Evolutionary conservation across 30 jellyfish, hydroid and myxozoan genomes (phyloP).

Genomic region (Aurelia coerulea): DNA sequence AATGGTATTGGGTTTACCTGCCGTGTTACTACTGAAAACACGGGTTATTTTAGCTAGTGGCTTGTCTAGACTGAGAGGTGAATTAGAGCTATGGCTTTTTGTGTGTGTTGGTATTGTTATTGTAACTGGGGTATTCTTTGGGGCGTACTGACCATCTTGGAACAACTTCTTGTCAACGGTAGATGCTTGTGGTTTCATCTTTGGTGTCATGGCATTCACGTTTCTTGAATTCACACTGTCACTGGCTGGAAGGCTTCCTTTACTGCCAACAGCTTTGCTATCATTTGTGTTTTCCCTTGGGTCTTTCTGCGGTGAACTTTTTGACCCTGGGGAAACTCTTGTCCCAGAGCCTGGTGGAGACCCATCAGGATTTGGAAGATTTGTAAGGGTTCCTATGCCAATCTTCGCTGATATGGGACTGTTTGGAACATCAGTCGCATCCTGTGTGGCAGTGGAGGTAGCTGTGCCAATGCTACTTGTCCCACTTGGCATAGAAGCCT

Average conservation of each 20-base stretch:
- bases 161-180: not conserved
- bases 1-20: not conserved
- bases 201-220: not conserved
- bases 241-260: not conserved
- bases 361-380: slow-evolving; percentile 56
- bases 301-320: slow-evolving; percentile 27
- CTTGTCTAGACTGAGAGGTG: slow-evolving; percentile 9
- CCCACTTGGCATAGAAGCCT: not conserved
- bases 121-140: slow-evolving; percentile 32
- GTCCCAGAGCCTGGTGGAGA: slow-evolving; percentile 66
- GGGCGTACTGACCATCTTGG: not conserved
- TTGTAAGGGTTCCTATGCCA: slow-evolving; percentile 76
- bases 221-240: not conserved
- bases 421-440: slow-evolving; percentile 26
- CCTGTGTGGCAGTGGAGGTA: not conserved
- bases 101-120: slow-evolving; percentile 40
- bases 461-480: not conserved
- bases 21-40: not conserved
- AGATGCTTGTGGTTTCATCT: not conserved
- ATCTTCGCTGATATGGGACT: slow-evolving; percentile 84
- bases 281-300: not conserved
- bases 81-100: slow-evolving; percentile 4
- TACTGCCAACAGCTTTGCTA: not conserved
- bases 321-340: slow-evolving; percentile 46
- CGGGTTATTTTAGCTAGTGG: not conserved